These are phyloP conservation scores for Lethenteron reissneri DNA, from an alignment of 2,113 vertebrate genomes.

Conservation along the genomic window DNA sequence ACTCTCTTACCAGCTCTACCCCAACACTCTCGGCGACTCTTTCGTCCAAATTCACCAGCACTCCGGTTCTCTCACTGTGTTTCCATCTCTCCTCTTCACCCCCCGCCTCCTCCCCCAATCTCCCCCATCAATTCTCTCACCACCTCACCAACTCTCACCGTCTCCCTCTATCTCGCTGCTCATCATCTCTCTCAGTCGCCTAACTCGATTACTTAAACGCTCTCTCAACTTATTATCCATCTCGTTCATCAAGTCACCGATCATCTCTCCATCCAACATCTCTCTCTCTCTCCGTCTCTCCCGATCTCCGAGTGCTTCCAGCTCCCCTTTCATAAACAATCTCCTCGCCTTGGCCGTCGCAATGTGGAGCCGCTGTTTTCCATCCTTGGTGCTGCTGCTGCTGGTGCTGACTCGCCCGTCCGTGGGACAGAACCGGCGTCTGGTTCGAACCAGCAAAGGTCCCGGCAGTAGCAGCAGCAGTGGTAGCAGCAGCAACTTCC, in stretches of 20 bases:
- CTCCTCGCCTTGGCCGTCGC: too few relatives aligned
- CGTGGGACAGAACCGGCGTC: too few relatives aligned
- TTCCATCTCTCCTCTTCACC: background rate
- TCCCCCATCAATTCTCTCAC: background rate
- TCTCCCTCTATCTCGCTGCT: background rate
- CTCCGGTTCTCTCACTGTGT: background rate
- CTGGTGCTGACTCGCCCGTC: too few relatives aligned
- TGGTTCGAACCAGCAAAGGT: too few relatives aligned
- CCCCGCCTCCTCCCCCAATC: background rate
- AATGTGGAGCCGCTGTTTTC: too few relatives aligned
- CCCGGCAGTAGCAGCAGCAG: too few relatives aligned
- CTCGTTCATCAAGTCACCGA: too few relatives aligned
- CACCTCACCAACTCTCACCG: background rate
- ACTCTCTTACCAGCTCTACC: conserved; percentile 8
- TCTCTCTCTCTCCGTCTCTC: background rate
- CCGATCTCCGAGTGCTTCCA: background rate
- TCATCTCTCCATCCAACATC: background rate
- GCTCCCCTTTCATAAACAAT: too few relatives aligned
- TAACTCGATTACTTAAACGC: conserved; percentile 7
- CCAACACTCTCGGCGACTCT: background rate
- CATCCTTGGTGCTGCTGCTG: too few relatives aligned
- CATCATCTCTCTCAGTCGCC: background rate
- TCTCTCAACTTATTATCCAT: too few relatives aligned
- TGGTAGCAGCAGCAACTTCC: too few relatives aligned
- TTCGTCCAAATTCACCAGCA: too few relatives aligned